phyloP scores from a whole-genome alignment of 1,140 invertebrate species.

The Myzus persicae region DNA sequence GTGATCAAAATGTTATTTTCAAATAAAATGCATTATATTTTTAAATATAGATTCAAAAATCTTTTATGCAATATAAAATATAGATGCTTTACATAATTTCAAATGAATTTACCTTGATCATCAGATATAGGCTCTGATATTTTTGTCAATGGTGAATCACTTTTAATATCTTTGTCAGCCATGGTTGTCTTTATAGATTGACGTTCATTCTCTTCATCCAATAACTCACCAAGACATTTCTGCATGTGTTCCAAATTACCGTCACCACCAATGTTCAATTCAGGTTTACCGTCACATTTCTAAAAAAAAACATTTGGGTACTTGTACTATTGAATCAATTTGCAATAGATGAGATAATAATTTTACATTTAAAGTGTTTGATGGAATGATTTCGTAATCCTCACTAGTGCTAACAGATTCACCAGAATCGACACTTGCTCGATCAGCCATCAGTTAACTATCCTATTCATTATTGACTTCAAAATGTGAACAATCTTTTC shows the following conservation, averaged over 20 bases:
- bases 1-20: background rate
- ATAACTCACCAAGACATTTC: conserved; percentile 77
- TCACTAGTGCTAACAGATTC: conserved; percentile 84
- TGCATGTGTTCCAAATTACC: conserved; percentile 77
- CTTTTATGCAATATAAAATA: background rate
- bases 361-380: conserved; percentile 63
- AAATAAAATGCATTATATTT: background rate
- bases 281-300: conserved; percentile 65
- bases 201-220: conserved; percentile 66
- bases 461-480: conserved; percentile 16
- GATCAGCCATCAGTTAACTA: conserved; percentile 74
- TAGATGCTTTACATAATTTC: background rate
- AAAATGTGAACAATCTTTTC: background rate
- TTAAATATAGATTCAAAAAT: background rate
- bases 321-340: background rate
- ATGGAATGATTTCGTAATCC: conserved; percentile 82
- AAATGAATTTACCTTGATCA: conserved; percentile 45
- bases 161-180: conserved; percentile 18
- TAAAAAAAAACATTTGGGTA: background rate
- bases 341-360: background rate
- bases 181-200: background rate
- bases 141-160: conserved; percentile 5
- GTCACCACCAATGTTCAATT: conserved; percentile 77
- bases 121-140: conserved; percentile 24
- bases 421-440: conserved; percentile 78